phyloP scores from a whole-genome alignment of 2,797 vertebrate genomes.

The Lacerta agilis region DNA sequence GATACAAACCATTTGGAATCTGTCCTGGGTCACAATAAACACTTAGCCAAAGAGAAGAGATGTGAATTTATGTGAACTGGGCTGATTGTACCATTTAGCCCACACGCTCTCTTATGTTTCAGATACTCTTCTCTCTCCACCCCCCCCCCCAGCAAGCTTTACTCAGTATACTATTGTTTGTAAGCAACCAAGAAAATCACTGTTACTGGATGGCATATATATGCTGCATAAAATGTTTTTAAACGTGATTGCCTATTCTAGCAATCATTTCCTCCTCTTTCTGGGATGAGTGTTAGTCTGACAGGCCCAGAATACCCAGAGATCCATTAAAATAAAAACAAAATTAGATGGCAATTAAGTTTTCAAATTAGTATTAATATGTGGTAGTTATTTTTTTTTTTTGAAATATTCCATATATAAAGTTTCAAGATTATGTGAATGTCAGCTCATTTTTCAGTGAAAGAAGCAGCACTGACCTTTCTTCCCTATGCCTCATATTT shows the following conservation, averaged over 20 bases:
- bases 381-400: background rate
- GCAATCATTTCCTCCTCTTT: background rate
- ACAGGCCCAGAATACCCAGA: background rate
- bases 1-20: conserved; percentile 1
- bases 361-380: background rate
- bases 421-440: background rate
- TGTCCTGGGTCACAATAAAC: background rate
- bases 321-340: background rate
- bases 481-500: background rate
- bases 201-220: too few relatives aligned
- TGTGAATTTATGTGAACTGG: background rate
- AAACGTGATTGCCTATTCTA: background rate
- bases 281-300: background rate
- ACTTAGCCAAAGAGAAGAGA: background rate
- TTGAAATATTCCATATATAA: background rate
- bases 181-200: too few relatives aligned
- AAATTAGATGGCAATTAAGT: background rate
- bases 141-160: background rate
- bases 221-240: background rate
- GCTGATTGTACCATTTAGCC: background rate
- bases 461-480: background rate
- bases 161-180: too few relatives aligned
- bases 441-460: background rate
- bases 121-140: background rate
- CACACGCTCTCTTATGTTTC: background rate